These are phyloP conservation scores for Dendronephthya gigantea DNA, from an alignment of 64 coral and sea anemone species.

Conservation along the genomic window DNA sequence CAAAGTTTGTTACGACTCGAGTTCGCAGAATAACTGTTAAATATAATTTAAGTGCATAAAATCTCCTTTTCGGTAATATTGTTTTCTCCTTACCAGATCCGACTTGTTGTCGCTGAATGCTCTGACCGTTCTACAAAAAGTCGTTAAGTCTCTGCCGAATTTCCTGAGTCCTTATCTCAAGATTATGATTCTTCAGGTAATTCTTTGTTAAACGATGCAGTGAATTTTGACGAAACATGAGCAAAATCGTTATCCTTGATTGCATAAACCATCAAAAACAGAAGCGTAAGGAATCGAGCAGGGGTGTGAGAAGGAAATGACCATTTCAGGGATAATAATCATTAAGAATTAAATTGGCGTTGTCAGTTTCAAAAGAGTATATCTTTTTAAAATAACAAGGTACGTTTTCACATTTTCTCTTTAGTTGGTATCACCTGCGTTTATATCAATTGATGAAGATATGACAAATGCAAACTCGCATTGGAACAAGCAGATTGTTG, in stretches of 20 bases:
- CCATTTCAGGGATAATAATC: no score
- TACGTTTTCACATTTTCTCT: background rate
- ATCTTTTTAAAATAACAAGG: no score
- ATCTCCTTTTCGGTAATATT: no score
- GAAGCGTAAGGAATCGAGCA: no score
- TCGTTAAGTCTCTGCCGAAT: constrained; percentile 52
- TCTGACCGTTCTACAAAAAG: constrained; percentile 53
- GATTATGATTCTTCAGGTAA: constrained; percentile 51
- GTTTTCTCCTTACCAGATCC: constrained; percentile 18
- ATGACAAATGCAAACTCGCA: background rate
- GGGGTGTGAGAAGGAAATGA: no score
- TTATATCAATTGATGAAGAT: background rate
- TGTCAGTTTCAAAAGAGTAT: no score
- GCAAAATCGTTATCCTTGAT: no score
- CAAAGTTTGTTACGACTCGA: no score
- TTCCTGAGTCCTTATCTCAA: constrained; percentile 85
- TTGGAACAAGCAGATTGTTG: constrained; percentile 5
- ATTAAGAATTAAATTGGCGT: no score
- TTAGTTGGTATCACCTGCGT: background rate
- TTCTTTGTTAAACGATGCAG: background rate
- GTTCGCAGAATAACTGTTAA: no score
- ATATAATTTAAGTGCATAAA: constrained; percentile 5
- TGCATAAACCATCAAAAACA: no score
- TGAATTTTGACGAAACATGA: no score
- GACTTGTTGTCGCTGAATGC: constrained; percentile 44